Percentiles rank a stretch among this genome's conserved stretches.
Conservation (phyloP, 2,113 vertebrate species). For the Chascanopsetta lugubris region DNA sequence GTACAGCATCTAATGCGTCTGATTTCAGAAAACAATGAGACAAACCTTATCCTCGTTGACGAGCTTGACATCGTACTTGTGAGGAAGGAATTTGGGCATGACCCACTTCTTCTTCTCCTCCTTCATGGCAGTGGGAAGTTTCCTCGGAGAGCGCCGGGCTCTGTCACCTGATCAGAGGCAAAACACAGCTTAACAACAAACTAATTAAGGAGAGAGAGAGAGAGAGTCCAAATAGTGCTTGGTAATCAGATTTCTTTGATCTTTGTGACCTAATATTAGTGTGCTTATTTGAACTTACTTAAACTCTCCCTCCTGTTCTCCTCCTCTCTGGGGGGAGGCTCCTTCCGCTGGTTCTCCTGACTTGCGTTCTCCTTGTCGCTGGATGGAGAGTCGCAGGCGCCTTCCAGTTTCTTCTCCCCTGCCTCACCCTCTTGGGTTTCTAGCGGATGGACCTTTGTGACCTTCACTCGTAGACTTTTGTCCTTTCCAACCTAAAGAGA, state of each 20-base stretch:
- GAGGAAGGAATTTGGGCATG: slow-evolving; percentile 96
- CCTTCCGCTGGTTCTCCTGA: slow-evolving; percentile 91
- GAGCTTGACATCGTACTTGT: slow-evolving; percentile 95
- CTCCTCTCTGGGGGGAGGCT: slow-evolving; percentile 84
- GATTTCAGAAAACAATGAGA: neutral
- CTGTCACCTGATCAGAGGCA: slow-evolving; percentile 83
- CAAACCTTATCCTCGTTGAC: slow-evolving; percentile 94
- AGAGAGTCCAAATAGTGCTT: neutral
- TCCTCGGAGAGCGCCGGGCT: slow-evolving; percentile 94
- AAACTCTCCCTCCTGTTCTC: slow-evolving; percentile 89
- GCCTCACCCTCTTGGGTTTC: slow-evolving; percentile 86
- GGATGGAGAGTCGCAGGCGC: slow-evolving; percentile 94
- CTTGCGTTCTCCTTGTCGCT: slow-evolving; percentile 97
- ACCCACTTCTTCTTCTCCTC: slow-evolving; percentile 96
- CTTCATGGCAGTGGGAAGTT: slow-evolving; percentile 91
- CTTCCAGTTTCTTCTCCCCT: slow-evolving; percentile 90
- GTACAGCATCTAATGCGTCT: too few relatives aligned
- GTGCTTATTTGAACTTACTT: slow-evolving; percentile 79
- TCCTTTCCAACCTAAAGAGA: slow-evolving; percentile 88
- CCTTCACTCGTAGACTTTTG: slow-evolving; percentile 88
- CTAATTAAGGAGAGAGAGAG: neutral
- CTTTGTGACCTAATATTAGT: too few relatives aligned
- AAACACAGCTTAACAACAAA: too few relatives aligned
- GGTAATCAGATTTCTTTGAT: too few relatives aligned
- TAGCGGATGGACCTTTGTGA: slow-evolving; percentile 90